phyloP scores from a whole-genome alignment of 2,797 vertebrate species.

The Calcarius lapponicus region DNA sequence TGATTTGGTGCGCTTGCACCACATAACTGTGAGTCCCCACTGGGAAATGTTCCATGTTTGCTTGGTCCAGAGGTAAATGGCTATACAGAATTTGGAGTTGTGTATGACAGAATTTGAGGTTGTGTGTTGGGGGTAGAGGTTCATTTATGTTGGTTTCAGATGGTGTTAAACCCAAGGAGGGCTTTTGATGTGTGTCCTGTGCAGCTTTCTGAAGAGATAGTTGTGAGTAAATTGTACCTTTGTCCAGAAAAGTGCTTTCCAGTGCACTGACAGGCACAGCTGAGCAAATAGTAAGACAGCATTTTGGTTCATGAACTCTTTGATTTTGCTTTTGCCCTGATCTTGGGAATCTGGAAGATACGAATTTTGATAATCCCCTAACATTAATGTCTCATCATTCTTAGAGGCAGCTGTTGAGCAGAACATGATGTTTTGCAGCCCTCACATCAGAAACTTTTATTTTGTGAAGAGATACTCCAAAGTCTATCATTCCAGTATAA shows the following conservation, averaged over 20 bases:
- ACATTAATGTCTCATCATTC: not conserved
- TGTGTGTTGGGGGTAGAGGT: not conserved
- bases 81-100: not conserved
- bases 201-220: not conserved
- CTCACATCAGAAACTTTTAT: not conserved
- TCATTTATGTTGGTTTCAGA: not conserved
- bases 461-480: not conserved
- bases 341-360: not conserved
- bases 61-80: not conserved
- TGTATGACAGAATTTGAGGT: not conserved
- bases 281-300: not conserved
- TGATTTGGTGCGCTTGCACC: not conserved
- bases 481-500: not conserved
- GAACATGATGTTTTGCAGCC: not conserved
- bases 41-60: not conserved
- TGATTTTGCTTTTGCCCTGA: not conserved
- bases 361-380: not conserved
- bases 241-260: not conserved
- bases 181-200: not conserved
- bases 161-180: not conserved
- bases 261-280: accelerated
- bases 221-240: not conserved
- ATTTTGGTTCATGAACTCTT: not conserved
- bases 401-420: not conserved
- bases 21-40: accelerated